These are phyloP conservation scores for Menidia menidia DNA, from an alignment of 2,797 vertebrate genomes.

Conservation along the genomic window DNA sequence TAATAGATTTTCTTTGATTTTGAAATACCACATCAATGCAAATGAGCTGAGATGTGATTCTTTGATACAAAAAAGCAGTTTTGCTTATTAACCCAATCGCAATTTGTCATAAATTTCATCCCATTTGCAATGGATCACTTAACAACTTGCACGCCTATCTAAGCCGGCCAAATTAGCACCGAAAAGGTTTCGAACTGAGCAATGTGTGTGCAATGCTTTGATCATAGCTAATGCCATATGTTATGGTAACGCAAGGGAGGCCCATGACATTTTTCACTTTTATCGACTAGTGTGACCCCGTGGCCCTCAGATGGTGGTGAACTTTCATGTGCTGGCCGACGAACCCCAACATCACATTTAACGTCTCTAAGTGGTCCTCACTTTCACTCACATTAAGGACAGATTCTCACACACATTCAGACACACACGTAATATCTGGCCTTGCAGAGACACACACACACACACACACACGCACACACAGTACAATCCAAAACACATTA, in stretches of 20 bases:
- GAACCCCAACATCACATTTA: constrained; percentile 76
- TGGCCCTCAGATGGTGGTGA: constrained; percentile 74
- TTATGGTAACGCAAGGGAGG: constrained; percentile 67
- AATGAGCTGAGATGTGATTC: neutral
- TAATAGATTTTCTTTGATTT: constrained; percentile 2
- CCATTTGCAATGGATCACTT: constrained; percentile 75
- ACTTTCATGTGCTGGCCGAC: constrained; percentile 73
- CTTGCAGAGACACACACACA: constrained; percentile 46
- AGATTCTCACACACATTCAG: constrained; percentile 41
- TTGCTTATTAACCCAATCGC: constrained; percentile 74
- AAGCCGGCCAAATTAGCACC: constrained; percentile 75
- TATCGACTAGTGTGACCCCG: constrained; percentile 76
- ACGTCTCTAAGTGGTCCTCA: constrained; percentile 79
- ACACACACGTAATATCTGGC: constrained; percentile 35
- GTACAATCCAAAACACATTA: constrained; percentile 61
- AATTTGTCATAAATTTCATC: constrained; percentile 81
- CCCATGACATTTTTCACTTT: constrained; percentile 82
- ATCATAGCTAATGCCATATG: constrained; percentile 76
- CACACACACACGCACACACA: constrained; percentile 36
- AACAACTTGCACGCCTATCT: constrained; percentile 65
- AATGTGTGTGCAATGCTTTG: constrained; percentile 65
- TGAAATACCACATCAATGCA: constrained; percentile 2
- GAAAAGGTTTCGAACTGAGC: constrained; percentile 46
- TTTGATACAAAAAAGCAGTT: constrained; percentile 30
- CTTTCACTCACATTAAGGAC: constrained; percentile 79